These are phyloP conservation scores for Congeria kusceri DNA, from an alignment of 2,888 invertebrate genomes.

Conservation along the genomic window DNA sequence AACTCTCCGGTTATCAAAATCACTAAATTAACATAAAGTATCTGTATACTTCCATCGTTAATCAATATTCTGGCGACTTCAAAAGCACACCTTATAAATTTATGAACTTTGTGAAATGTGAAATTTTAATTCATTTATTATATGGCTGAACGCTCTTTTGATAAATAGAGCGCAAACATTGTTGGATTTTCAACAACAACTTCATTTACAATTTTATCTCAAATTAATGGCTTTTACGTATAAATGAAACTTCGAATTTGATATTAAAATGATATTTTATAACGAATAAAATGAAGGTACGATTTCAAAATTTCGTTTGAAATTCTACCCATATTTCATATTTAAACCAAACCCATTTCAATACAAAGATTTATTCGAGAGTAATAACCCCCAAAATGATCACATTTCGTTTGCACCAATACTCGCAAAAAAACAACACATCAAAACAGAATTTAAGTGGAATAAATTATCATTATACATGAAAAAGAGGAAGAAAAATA, in stretches of 20 bases:
- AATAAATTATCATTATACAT: too few species aligned
- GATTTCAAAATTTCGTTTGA: neutral
- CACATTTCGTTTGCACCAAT: too few species aligned
- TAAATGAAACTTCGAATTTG: neutral
- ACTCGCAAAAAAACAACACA: too few species aligned
- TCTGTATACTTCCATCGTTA: neutral
- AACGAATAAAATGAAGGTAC: neutral
- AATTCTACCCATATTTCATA: constrained; percentile 4
- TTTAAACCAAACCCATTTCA: too few species aligned
- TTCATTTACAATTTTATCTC: constrained; percentile 9
- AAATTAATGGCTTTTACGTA: constrained; percentile 4
- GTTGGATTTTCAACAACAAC: neutral
- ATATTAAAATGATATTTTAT: constrained; percentile 12
- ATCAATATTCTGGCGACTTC: neutral
- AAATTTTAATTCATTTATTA: constrained; percentile 40
- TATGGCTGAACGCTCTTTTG: neutral
- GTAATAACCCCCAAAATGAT: too few species aligned
- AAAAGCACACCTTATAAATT: constrained; percentile 25
- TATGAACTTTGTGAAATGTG: constrained; percentile 45
- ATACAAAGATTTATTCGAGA: too few species aligned
- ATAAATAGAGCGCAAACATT: constrained; percentile 13
- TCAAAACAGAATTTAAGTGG: too few species aligned
- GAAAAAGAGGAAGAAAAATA: too few species aligned
- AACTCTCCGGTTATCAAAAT: too few species aligned
- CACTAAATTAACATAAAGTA: neutral